These are phyloP conservation scores for Rhorus exstirpatorius DNA, from an alignment of 2,888 invertebrate genomes.

Conservation along the genomic window DNA sequence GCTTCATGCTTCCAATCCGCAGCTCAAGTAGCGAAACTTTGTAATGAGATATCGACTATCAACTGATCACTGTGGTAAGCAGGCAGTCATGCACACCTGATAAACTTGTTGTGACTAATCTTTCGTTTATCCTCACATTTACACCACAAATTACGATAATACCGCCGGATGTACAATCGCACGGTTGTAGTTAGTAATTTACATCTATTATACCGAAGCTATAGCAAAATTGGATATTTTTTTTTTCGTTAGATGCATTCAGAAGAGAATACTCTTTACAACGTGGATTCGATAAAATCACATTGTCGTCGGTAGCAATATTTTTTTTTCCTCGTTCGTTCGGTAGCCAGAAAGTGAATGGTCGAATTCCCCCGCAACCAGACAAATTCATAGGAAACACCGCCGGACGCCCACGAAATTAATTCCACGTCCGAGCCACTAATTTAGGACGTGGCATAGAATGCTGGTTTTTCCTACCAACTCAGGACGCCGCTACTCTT, in stretches of 20 bases:
- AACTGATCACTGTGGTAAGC: slow-evolving; percentile 18
- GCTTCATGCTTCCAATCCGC: slow-evolving; percentile 13
- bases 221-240: background rate
- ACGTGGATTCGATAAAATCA: slow-evolving; percentile 62
- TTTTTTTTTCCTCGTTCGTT: slow-evolving; percentile 14
- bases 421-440: slow-evolving; percentile 83
- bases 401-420: slow-evolving; percentile 78
- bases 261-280: slow-evolving; percentile 22
- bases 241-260: background rate
- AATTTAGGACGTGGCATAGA: slow-evolving; percentile 79
- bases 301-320: slow-evolving; percentile 32
- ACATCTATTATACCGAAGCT: background rate
- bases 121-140: background rate
- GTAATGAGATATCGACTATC: slow-evolving; percentile 37
- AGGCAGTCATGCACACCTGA: slow-evolving; percentile 5
- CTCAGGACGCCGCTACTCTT: slow-evolving; percentile 41
- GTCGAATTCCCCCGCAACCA: slow-evolving; percentile 51
- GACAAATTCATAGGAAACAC: slow-evolving; percentile 70
- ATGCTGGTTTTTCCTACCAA: slow-evolving; percentile 38
- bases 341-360: slow-evolving; percentile 33
- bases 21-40: slow-evolving; percentile 24
- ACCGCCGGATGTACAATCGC: background rate
- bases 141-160: background rate
- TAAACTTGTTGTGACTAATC: slow-evolving; percentile 2
- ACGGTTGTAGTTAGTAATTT: background rate